A percentile compares a stretch with the other conserved stretches of the same genome.
Conservation (phyloP, 2,888 invertebrate species). For the Eustalomyia histrio region DNA sequence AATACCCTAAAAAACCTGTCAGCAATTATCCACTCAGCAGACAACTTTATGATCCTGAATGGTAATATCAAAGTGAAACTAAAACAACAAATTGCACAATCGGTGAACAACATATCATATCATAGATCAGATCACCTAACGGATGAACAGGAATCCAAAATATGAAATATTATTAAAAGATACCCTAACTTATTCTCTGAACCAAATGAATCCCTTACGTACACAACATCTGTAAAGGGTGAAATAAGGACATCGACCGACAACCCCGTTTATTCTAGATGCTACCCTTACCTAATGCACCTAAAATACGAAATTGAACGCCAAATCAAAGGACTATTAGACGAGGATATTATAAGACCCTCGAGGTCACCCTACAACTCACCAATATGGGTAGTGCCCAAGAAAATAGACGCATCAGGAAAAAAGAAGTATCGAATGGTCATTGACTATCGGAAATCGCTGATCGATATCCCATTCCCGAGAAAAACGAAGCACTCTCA, state of each 20-base stretch:
- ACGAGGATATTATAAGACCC: conserved; percentile 19
- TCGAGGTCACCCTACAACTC: conserved; percentile 40
- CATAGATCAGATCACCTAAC: no score
- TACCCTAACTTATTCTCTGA: no score
- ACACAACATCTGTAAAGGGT: no score
- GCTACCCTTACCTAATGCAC: not conserved
- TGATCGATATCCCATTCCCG: conserved; percentile 16
- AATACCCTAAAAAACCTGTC: conserved; percentile 24
- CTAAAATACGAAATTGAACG: not conserved
- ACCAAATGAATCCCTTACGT: no score
- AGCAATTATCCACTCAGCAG: conserved; percentile 14
- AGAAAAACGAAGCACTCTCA: no score
- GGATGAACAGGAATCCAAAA: no score
- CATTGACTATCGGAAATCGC: conserved; percentile 43
- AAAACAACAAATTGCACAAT: not conserved
- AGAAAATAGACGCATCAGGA: conserved; percentile 33
- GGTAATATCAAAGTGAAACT: not conserved
- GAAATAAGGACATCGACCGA: not conserved
- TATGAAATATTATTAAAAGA: no score
- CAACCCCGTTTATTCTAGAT: not conserved
- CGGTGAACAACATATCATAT: no score
- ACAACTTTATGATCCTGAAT: conserved; percentile 20
- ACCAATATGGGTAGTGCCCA: no score
- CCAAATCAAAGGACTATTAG: conserved; percentile 31
- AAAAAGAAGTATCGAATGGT: conserved; percentile 43